Percentiles rank a stretch among this genome's conserved stretches.
These are phyloP conservation scores for Amblyjoppa proteus DNA, from an alignment of 2,888 invertebrate genomes.

Conservation along the genomic window DNA sequence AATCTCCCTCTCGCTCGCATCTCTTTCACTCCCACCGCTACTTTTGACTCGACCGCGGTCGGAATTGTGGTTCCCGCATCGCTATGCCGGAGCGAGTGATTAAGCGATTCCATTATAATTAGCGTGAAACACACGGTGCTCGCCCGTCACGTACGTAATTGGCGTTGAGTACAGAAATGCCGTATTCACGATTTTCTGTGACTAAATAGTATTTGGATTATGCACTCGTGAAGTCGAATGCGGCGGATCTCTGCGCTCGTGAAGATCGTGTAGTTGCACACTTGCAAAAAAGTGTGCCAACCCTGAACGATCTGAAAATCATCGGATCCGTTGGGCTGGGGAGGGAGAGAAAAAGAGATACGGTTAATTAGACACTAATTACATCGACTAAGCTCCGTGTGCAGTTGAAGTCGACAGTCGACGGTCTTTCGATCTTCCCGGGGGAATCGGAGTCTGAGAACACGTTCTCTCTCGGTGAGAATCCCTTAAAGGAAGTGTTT, in stretches of 20 bases:
- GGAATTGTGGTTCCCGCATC: slow-evolving; percentile 36
- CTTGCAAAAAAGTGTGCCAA: background rate
- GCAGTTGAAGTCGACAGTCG: background rate
- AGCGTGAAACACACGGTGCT: slow-evolving; percentile 71
- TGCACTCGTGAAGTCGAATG: slow-evolving; percentile 63
- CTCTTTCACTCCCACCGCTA: slow-evolving; percentile 17
- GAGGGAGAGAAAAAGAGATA: slow-evolving; percentile 14
- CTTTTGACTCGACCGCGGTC: background rate
- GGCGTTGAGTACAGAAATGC: slow-evolving; percentile 62
- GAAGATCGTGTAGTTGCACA: slow-evolving; percentile 25
- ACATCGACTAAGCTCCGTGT: slow-evolving; percentile 38
- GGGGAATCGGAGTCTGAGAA: slow-evolving; percentile 44
- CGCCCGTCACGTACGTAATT: slow-evolving; percentile 73
- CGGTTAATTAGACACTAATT: slow-evolving; percentile 67
- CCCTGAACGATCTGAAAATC: too few relatives aligned
- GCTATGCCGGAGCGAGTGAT: slow-evolving; percentile 67
- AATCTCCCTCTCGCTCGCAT: slow-evolving; percentile 23
- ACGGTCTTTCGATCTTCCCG: slow-evolving; percentile 51
- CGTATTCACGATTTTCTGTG: slow-evolving; percentile 1
- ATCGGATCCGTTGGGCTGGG: too few relatives aligned
- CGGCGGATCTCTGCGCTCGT: slow-evolving; percentile 9
- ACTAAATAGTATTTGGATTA: slow-evolving; percentile 69
- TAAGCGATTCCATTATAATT: slow-evolving; percentile 77
- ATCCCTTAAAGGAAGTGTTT: slow-evolving; percentile 60
- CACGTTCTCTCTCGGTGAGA: slow-evolving; percentile 59